Evolutionary conservation across 2,888 invertebrate genomes (phyloP), one percentile per base, ranked within the genome.

Genomic region (Mythimna ferrago): DNA sequence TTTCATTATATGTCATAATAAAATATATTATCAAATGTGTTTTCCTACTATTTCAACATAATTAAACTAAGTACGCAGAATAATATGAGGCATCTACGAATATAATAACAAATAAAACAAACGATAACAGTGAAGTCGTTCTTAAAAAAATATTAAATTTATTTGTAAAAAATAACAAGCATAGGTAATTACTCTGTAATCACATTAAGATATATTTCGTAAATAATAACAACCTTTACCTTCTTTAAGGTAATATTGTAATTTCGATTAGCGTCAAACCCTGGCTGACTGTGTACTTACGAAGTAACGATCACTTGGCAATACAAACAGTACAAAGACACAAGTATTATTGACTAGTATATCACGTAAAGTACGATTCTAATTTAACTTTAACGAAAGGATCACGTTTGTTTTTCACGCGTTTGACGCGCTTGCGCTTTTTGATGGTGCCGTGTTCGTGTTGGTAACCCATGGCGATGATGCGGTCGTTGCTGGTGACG

Each of bases 371-470:
- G 14, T 26, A 57, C 19, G 68, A 38, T 41, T 78, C 66, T 11
- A 58, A 38, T 72, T 74, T 71, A 11, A 78, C 44, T 68, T 66
- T 68, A 26, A 61, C 35, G 16, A 65, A 58, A 16, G 76, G 56
- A 38, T 51, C 32, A 26, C 10, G 26, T 63, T 76, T 80, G 32
- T 60, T 71, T 61, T 16, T 62, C 5, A 41, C 41, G 35, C 51
- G 48, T 51, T 65, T 76, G 68, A 21, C 62, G 66, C 41, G 82
- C 1, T 72, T 86, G 16, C 89, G 86, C 66, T 85, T 89, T 65
- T 77, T 91, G 16, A 78, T 51, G 66, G 88, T 53, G 53, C 11
- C 65, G 71, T 94, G 93, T 35, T 89, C 86, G 75, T 95, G 94
- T 3, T 78, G 35, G 71, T 90, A 70, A 6, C 90, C 91, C 66